Base-by-base conservation (phyloP, 2,113 vertebrate genomes). In the Sarotherodon lohbergeri region DNA sequence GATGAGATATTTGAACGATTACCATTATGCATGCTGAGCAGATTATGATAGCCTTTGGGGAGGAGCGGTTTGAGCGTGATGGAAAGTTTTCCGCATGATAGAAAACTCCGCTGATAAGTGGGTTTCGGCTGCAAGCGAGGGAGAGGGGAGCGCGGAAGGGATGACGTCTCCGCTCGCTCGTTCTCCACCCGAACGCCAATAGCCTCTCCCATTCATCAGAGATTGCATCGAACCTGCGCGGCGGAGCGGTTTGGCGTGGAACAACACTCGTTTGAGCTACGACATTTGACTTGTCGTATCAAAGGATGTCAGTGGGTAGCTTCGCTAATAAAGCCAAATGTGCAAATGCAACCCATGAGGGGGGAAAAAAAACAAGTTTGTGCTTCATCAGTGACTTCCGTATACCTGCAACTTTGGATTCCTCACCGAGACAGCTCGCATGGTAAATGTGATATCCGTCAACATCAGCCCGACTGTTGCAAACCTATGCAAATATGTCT, bases 1-100 rank as follows among this genome's bases (percentile, higher is more conserved):
- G 91, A 66, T 94, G 90, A 93, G 90, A 91, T 73, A 86, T 89
- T 90, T 87, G 61, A 88, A 63, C 88, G 81, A 83, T 90, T 92
- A 94, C 39, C 82, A 87, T 88, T 82, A 84, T 90, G 78, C 86
- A 83, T 79, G 94, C 95, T 85, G 88, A 86, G 84, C 92, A 86
- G 90, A 88, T 95, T 86, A 86, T 91, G 52, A 86, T 84, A 89
- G 91, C 71, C 92, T 82, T 91, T 84, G 24, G 92, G 61, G 88
- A 90, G 80, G 82, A 91, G 92, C 66, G 29, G 87, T 92, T 91
- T 91, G 59, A 52, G 79, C 78, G 9, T 86, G 90, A 88, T 89
- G 91, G 90, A 89, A 91, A 93, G 86, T 91, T 89, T 88, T 88
- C 32, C 24, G 73, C 89, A 80, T 79, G 85, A 81, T 82, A 57